Evolutionary conservation across 2,888 invertebrate species (phyloP), one percentile per base, ranked within the genome.

Genomic region (Lasioglossum zephyrum): DNA sequence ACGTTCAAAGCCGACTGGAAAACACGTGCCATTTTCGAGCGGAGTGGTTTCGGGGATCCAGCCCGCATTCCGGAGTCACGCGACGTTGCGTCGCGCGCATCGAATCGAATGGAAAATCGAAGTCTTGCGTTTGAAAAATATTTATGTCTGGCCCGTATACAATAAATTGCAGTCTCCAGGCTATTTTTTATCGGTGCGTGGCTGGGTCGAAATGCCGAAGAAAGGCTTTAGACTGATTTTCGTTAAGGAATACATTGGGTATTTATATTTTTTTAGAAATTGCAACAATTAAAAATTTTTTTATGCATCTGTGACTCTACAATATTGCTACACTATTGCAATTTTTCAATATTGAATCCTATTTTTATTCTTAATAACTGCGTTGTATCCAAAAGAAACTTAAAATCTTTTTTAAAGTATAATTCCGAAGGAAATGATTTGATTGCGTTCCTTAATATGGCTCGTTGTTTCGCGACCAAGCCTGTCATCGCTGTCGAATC

Each of bases 1-100:
- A 63, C 73, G 70, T 70, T 77, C 60, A 57, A 47, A 80, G 39
- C 47, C 44, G 31, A 49, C 13, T 26, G 31, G 78, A 60, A 57
- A 82, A 86, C 87, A 88, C 88, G 88, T 84, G 89, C 79, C 78
- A 22, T 22, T 57, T 31, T 22, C 36, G 77, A 77, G 81, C 69
- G 44, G 73, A 73, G 72, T 77, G 79, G 73, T 81, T 86, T 76
- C 60, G 79, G 66, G 81, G 78, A 89, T 84, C 83, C 87, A 75
- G 74, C 66, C 31, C 16, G 79, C 31, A 75, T 80, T 84, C 57
- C 39, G 26, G 49, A 53, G 57, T 79, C 73, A 60, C 57, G 26
- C 36, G n/a, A 26, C 69, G 39, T 8, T 16, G 66, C 13, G 57
- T 47, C 53, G 60, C 31, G 4, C 57, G 26, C 31, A 36, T 39